Percentiles rank a stretch among this genome's conserved stretches.
Conservation (phyloP, 2,888 invertebrate species). For the Diaprepes abbreviatus region DNA sequence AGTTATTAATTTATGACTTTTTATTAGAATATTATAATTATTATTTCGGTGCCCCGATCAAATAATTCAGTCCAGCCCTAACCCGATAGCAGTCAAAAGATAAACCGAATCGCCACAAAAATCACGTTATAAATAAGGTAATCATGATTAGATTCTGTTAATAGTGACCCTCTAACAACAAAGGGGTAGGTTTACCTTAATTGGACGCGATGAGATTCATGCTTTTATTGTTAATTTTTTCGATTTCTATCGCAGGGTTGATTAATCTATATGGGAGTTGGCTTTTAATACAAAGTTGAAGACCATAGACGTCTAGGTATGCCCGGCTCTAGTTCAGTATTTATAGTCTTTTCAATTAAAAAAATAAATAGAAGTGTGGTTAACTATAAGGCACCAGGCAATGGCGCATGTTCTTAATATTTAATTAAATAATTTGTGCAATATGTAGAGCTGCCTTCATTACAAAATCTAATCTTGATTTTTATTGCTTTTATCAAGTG, state of each 20-base stretch:
- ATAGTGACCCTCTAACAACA: conserved; percentile 52
- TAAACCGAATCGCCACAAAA: conserved; percentile 38
- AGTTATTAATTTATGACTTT: no score
- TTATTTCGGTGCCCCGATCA: background rate
- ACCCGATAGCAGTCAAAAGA: conserved; percentile 40
- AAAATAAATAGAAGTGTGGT: no score
- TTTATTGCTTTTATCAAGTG: no score
- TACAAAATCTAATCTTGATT: no score
- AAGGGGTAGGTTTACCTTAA: conserved; percentile 55
- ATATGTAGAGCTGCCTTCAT: no score
- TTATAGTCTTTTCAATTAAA: no score
- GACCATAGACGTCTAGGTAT: no score
- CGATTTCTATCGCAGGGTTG: conserved; percentile 49
- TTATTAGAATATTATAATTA: no score
- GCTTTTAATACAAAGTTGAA: background rate
- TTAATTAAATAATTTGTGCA: no score
- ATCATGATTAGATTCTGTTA: conserved; percentile 52
- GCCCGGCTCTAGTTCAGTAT: no score
- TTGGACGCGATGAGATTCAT: conserved; percentile 52
- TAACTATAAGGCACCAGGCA: no score
- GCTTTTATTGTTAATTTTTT: conserved; percentile 50
- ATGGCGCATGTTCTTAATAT: no score
- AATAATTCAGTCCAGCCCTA: conserved; percentile 19
- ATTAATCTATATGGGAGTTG: conserved; percentile 47
- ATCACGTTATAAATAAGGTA: conserved; percentile 51